Base-by-base conservation (phyloP, 2,888 invertebrate genomes). In the Isotomurus palustris region DNA sequence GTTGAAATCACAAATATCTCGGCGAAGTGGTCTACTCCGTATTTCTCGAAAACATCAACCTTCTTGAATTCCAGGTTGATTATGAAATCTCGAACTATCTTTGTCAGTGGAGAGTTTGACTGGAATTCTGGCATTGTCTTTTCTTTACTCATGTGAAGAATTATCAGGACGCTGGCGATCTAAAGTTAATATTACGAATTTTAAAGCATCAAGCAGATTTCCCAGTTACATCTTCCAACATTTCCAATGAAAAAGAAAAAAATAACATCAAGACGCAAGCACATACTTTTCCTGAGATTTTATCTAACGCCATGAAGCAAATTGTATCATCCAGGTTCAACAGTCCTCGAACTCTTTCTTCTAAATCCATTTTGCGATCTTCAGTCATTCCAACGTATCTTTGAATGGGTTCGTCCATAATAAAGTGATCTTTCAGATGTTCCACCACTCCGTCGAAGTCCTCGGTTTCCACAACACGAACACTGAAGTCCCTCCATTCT, bases 401-500 rank as follows among this genome's bases (percentile, higher is more conserved):
- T 8, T 58, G 47, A 17, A 56, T 53, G 4, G 62, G 62, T 14
- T 62, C 62, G 36, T 62, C 62, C 6, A 2, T 22, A n/a, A 51
- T 56, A 25, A 53, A 62, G 35, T 36, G 49, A 17, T 35, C 22
- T 19, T 25, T n/a, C 5, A 54, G 45, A 36, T 53, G 55, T 1
- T 19, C 14, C 19, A 58, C 17, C 8, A 56, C 24, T n/a, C 40
- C 21, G 1, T 52, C 24, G 25, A 53, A 58, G 44, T 62, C 58
- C 3, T 41, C 28, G 19, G 44, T 41, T 24, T 19, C 29, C 4
- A 59, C 25, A 2, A 36, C 6, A 14, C 50, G 56, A 25, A 62
- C 58, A 1, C 35, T 41, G 27, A 53, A 62, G 4, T 53, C 56
- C n/a, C 50, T 58, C 62, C 62, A 62, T 4, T 62, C 56, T 19